Evolutionary conservation across 2,797 vertebrate genomes (phyloP).

Genomic region (Argyrosomus regius): DNA sequence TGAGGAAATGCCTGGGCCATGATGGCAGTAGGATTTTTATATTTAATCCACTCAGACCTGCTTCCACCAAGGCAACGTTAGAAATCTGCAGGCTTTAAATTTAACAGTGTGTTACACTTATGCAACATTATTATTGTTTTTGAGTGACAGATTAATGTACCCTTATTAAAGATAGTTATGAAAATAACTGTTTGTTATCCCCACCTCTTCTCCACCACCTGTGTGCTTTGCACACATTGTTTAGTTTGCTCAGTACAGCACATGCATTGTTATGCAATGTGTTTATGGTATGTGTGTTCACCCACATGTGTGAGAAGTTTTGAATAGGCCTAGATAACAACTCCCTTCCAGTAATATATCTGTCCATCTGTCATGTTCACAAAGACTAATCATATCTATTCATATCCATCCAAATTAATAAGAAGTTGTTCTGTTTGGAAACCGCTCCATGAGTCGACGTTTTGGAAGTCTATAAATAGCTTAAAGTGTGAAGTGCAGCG

Average conservation of each 20-base stretch:
- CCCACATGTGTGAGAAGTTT: slow-evolving; percentile 16
- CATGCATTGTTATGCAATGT: slow-evolving; percentile 35
- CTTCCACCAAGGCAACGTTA: slow-evolving; percentile 26
- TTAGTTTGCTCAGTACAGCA: neutral
- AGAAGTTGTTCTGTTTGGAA: neutral
- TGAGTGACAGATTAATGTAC: neutral
- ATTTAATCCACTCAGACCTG: slow-evolving; percentile 54
- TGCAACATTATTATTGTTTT: neutral
- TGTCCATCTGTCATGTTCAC: slow-evolving; percentile 1
- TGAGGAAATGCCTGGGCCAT: slow-evolving; percentile 63
- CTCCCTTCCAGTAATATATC: neutral
- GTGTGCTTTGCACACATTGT: slow-evolving; percentile 11
- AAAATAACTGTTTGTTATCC: neutral
- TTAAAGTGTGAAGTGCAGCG: neutral
- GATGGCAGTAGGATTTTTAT: slow-evolving; percentile 51
- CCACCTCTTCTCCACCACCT: slow-evolving; percentile 18
- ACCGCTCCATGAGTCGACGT: too few species aligned
- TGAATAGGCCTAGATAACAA: slow-evolving; percentile 12
- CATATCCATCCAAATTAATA: neutral
- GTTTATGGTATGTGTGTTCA: slow-evolving; percentile 30
- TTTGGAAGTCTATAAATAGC: slow-evolving; percentile 1
- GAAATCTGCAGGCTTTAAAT: slow-evolving; percentile 36
- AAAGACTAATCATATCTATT: neutral
- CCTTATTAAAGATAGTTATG: neutral
- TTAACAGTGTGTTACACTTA: neutral